Base-by-base conservation (phyloP, 2,113 vertebrate species). In the Pongo abelii region DNA sequence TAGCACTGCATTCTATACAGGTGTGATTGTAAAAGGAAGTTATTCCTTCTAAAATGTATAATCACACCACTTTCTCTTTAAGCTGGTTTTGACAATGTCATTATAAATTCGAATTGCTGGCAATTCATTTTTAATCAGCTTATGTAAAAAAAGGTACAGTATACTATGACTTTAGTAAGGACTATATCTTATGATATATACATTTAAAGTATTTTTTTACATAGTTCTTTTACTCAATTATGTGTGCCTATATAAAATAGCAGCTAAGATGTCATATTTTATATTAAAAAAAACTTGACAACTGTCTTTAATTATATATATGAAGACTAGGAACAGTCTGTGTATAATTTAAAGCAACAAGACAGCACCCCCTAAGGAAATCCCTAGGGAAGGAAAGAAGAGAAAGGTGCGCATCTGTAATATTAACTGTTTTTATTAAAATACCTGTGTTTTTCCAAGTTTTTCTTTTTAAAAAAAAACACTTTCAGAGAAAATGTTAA, bases 11-110 rank as follows among this genome's bases (percentile, higher is more conserved):
- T 90, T 93, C 84, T 80, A 80, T 59, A 61, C 4, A 84, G 72
- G 83, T 96, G 87, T 92, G 50, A 96, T 83, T 97, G 95, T 83
- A 95, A 93, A 96, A 88, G 38, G 57, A 96, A 94, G 38, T 77
- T 52, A 96, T 64, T 96, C 27, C 61, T 93, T 95, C 40, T 67
- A 96, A 93, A 95, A 91, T 81, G 13, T 79, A 64, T 87, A 64
- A 81, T 64, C 69, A 96, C 23, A 88, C 9, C 90, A 59, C 30
- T 89, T 87, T 91, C 67, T 83, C 61, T 93, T 96, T 86, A 91
- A 69, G 64, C 25, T 90, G 57, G 17, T 89, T 96, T 94, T 93
- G 70, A 93, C n/a, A 97, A 67, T 96, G 35, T 81, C 75, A 79
- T 83, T 97, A 93, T 88, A 88, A 96, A 94, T 88, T 84, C 75